Conservation (phyloP, 2,888 invertebrate species). For the Mythimna pallens region DNA sequence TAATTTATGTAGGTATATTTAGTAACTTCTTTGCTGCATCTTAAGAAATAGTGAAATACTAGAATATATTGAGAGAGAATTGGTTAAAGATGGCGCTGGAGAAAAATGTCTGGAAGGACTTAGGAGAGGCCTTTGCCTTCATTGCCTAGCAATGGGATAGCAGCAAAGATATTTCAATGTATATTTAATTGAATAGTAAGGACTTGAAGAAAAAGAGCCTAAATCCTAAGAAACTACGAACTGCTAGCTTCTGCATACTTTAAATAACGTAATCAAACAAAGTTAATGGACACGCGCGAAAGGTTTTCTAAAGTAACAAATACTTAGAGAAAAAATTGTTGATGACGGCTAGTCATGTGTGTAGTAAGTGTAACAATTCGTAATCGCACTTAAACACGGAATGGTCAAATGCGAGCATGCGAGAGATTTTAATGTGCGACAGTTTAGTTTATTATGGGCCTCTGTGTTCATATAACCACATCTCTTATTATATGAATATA, state of each 20-base stretch:
- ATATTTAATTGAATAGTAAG: no score
- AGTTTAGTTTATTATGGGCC: conserved; percentile 29
- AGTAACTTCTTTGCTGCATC: neutral
- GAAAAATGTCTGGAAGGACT: no score
- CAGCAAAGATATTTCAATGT: no score
- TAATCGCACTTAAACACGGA: conserved; percentile 62
- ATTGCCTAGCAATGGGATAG: no score
- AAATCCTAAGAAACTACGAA: no score
- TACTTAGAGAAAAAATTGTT: conserved; percentile 64
- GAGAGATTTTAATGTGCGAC: conserved; percentile 36
- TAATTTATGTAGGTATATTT: no score
- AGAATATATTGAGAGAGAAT: neutral
- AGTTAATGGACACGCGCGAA: conserved; percentile 62
- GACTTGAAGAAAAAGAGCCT: no score
- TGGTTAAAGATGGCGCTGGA: no score
- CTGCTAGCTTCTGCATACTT: no score
- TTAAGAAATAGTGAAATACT: neutral
- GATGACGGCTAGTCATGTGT: conserved; percentile 70
- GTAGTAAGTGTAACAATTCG: conserved; percentile 60
- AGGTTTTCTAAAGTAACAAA: conserved; percentile 67
- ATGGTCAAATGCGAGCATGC: conserved; percentile 52
- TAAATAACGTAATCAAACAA: conserved; percentile 4
- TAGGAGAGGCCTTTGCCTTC: no score
- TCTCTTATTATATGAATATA: neutral
- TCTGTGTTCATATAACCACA: conserved; percentile 13